These are phyloP conservation scores for Thalpophila matura DNA, from an alignment of 2,888 invertebrate species.

Conservation along the genomic window DNA sequence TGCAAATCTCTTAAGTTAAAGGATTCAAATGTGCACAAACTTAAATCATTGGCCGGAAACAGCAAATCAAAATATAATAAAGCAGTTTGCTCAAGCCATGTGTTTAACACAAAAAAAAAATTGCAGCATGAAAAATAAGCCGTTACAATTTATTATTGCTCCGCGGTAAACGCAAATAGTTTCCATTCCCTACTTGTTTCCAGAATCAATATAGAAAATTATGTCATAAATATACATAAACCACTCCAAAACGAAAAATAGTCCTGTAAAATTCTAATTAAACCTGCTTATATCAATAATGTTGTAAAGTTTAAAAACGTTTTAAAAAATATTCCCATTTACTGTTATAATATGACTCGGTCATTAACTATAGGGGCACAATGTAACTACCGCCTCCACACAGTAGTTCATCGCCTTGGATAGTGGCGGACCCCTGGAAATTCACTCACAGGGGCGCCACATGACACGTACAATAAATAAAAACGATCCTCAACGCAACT, in stretches of 20 bases:
- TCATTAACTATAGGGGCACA: slow-evolving; percentile 70
- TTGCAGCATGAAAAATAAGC: slow-evolving; percentile 49
- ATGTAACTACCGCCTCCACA: slow-evolving; percentile 50
- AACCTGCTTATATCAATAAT: slow-evolving; percentile 83
- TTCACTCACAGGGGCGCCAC: slow-evolving; percentile 15
- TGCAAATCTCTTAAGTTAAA: slow-evolving; percentile 31
- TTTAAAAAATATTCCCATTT: slow-evolving; percentile 89
- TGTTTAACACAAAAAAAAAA: slow-evolving; percentile 60
- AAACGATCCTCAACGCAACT: slow-evolving; percentile 41
- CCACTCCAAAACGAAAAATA: slow-evolving; percentile 85
- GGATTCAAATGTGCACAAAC: slow-evolving; percentile 33
- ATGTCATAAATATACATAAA: slow-evolving; percentile 84
- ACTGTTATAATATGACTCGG: slow-evolving; percentile 82
- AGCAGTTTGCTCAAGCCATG: slow-evolving; percentile 66
- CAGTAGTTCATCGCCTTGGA: slow-evolving; percentile 21
- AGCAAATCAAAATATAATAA: slow-evolving; percentile 30
- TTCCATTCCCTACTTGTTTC: slow-evolving; percentile 60
- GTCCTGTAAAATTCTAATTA: slow-evolving; percentile 85
- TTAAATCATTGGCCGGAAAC: slow-evolving; percentile 19
- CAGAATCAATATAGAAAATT: slow-evolving; percentile 84
- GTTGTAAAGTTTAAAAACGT: slow-evolving; percentile 87
- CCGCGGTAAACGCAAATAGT: slow-evolving; percentile 67
- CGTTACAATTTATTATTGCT: slow-evolving; percentile 62
- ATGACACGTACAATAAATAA: slow-evolving; percentile 27
- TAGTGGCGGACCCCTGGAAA: slow-evolving; percentile 16